These are phyloP conservation scores for Zaprionus obscuricornis DNA, from an alignment of 2,888 invertebrate genomes.

Conservation along the genomic window DNA sequence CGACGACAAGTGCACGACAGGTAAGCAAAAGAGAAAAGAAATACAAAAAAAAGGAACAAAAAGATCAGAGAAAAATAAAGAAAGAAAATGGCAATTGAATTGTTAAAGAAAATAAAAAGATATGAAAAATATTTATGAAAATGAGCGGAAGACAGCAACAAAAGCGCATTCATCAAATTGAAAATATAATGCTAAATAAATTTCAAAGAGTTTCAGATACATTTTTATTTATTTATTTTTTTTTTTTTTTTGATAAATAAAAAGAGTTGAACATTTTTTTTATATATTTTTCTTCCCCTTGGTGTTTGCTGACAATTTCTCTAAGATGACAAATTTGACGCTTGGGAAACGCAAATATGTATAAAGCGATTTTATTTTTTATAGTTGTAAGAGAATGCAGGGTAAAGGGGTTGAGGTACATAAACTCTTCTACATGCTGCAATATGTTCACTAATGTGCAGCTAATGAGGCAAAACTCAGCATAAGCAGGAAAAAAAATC, in stretches of 20 bases:
- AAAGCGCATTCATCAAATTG: not conserved
- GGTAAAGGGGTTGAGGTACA: too few species aligned
- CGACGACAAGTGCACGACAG: constrained; percentile 43
- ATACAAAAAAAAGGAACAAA: constrained; percentile 6
- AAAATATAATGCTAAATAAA: not conserved
- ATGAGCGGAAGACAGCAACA: constrained; percentile 5
- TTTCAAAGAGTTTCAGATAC: too few species aligned
- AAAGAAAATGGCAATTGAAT: constrained; percentile 58
- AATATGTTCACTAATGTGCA: constrained; percentile 38
- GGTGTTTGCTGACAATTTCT: too few species aligned
- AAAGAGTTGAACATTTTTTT: too few species aligned
- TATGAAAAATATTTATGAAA: constrained; percentile 11
- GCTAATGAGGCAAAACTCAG: constrained; percentile 59
- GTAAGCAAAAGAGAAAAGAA: constrained; percentile 33
- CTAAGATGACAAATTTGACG: too few species aligned
- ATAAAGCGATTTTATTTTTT: too few species aligned
- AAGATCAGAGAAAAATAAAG: constrained; percentile 18
- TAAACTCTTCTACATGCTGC: constrained; percentile 28
- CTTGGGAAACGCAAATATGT: too few species aligned
- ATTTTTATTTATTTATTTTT: too few species aligned
- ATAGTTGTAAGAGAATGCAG: too few species aligned
- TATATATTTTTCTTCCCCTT: too few species aligned
- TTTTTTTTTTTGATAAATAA: too few species aligned
- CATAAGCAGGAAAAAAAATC: constrained; percentile 24
- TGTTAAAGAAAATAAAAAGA: constrained; percentile 36